Conservation (phyloP, 2,888 invertebrate genomes). For the Apantesis nais region DNA sequence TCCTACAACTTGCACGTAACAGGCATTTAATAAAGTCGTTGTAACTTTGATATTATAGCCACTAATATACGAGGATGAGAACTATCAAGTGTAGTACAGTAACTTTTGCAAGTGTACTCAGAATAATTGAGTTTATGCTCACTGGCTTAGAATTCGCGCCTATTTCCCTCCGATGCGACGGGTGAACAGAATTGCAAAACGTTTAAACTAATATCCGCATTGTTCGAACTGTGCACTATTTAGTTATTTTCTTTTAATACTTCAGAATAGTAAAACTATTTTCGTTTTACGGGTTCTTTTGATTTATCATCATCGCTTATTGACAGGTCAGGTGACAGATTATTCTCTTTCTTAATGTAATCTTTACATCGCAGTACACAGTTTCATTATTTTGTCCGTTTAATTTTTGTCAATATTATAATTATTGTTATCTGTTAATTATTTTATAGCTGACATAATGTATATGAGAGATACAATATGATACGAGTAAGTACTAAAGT, state of each 20-base stretch:
- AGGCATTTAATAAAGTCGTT: conserved; percentile 24
- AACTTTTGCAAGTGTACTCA: conserved; percentile 30
- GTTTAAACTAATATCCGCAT: neutral
- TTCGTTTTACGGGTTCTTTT: too few species aligned
- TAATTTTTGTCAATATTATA: too few species aligned
- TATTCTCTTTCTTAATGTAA: too few species aligned
- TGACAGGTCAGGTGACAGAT: too few species aligned
- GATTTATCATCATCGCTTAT: too few species aligned
- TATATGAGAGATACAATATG: too few species aligned
- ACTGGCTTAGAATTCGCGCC: conserved; percentile 17
- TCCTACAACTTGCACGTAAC: conserved; percentile 12
- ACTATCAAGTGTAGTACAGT: conserved; percentile 29
- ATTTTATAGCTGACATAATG: too few species aligned
- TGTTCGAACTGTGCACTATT: neutral
- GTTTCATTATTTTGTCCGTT: too few species aligned
- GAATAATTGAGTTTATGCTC: conserved; percentile 33
- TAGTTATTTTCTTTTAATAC: neutral
- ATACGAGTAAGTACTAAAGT: too few species aligned
- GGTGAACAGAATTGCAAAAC: conserved; percentile 7
- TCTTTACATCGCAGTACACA: too few species aligned
- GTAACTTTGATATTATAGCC: conserved; percentile 30
- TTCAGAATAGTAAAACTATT: neutral
- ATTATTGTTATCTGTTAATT: too few species aligned
- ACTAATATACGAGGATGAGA: conserved; percentile 21
- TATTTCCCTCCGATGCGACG: neutral